Conservation (phyloP, 1,140 invertebrate genomes). For the Nasonia vitripennis region DNA sequence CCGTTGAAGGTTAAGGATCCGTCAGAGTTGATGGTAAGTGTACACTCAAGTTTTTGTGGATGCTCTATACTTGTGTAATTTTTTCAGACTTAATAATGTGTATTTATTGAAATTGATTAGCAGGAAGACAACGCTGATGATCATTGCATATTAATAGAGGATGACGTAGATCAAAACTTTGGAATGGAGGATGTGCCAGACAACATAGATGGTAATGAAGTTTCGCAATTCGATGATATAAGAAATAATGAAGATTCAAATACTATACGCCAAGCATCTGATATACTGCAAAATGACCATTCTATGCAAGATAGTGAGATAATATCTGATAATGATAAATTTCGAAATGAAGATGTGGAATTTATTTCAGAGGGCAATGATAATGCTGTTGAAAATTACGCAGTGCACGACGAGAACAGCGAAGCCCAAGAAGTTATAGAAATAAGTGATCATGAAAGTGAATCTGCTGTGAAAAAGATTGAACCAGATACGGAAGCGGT, state of each 20-base stretch:
- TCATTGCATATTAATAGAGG: constrained; percentile 59
- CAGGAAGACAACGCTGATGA: constrained; percentile 58
- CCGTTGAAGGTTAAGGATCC: constrained; percentile 4
- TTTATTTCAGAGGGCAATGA: constrained; percentile 58
- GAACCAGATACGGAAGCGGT: constrained; percentile 83
- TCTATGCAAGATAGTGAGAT: constrained; percentile 38
- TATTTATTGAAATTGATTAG: constrained; percentile 18
- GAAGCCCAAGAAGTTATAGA: constrained; percentile 57
- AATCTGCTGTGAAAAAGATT: constrained; percentile 61
- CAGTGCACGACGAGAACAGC: constrained; percentile 38
- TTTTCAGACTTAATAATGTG: background rate
- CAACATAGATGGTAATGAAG: constrained; percentile 14
- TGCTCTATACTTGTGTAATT: background rate
- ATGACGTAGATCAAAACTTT: constrained; percentile 44
- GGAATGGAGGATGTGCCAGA: background rate
- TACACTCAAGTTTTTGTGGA: background rate
- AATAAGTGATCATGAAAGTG: constrained; percentile 57
- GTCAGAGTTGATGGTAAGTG: constrained; percentile 46
- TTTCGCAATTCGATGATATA: constrained; percentile 54
- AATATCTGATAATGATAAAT: constrained; percentile 41
- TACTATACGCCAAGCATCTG: constrained; percentile 54
- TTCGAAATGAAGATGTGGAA: constrained; percentile 46
- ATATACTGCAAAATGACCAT: constrained; percentile 39
- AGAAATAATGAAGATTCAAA: constrained; percentile 55
- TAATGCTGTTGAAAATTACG: constrained; percentile 53